Conservation (phyloP, 37 sponge, comb jelly and placozoan genomes). For the Eunapius fragilis region DNA sequence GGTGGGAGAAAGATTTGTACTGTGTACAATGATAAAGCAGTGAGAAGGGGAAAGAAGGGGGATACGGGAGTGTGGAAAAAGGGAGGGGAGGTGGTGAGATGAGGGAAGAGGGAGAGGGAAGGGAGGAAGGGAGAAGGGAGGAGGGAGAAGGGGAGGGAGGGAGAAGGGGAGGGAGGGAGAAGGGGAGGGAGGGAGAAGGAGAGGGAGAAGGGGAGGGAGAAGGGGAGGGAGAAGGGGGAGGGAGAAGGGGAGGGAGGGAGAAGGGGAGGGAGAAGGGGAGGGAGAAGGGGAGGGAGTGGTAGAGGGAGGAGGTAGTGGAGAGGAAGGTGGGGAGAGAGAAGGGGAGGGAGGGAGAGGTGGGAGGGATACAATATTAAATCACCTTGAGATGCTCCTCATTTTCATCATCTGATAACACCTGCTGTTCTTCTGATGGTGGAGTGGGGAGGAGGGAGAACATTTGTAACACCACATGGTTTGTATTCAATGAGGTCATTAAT, state of each 20-base stretch:
- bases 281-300: neutral
- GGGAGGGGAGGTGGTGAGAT: neutral
- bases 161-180: neutral
- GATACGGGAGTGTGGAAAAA: neutral
- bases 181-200: neutral
- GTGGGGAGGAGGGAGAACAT: too few relatives aligned
- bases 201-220: neutral
- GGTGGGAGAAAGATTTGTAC: constrained; percentile 76
- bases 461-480: too few relatives aligned
- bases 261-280: neutral
- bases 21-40: constrained; percentile 1
- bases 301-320: neutral
- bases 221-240: neutral
- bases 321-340: too few relatives aligned
- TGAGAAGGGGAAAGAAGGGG: neutral
- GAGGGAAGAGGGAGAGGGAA: neutral
- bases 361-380: neutral
- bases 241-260: neutral
- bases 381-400: neutral
- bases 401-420: neutral
- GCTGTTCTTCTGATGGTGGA: neutral
- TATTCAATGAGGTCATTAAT: too few relatives aligned
- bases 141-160: neutral
- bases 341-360: neutral
- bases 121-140: neutral